Conservation (phyloP, 2,888 invertebrate species). For the Cosmorhoe ocellata region DNA sequence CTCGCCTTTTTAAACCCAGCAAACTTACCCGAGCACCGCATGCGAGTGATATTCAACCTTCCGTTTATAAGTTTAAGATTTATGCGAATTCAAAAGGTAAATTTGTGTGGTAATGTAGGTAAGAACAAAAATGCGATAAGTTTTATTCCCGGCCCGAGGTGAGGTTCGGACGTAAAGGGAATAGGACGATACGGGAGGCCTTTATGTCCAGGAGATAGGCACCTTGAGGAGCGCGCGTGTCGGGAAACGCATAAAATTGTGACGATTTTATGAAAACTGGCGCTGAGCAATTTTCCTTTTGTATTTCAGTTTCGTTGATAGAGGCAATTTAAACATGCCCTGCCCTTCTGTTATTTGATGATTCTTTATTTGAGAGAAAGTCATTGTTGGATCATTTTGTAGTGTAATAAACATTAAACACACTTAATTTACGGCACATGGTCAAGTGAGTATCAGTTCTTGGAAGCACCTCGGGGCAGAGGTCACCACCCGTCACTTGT, state of each 20-base stretch:
- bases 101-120: constrained; percentile 45
- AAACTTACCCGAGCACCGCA: constrained; percentile 26
- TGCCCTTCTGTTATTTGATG: no score
- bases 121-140: constrained; percentile 61
- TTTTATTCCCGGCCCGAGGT: constrained; percentile 62
- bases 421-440: constrained; percentile 18
- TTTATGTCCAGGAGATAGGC: constrained; percentile 40
- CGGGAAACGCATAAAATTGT: constrained; percentile 19
- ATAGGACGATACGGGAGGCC: constrained; percentile 32
- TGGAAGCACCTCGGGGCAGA: constrained; percentile 15
- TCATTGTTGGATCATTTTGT: no score
- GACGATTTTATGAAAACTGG: constrained; percentile 17
- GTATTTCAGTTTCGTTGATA: neutral
- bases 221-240: constrained; percentile 17
- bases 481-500: constrained; percentile 7
- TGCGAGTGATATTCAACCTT: constrained; percentile 28
- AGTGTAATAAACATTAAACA: no score
- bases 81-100: constrained; percentile 5
- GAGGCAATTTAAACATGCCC: neutral
- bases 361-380: no score
- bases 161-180: constrained; percentile 44
- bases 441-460: constrained; percentile 17
- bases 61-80: constrained; percentile 10
- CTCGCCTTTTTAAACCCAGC: constrained; percentile 42
- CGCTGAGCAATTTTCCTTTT: neutral